Base-by-base conservation (phyloP, 2,113 vertebrate genomes). In the Malurus cyaneus region DNA sequence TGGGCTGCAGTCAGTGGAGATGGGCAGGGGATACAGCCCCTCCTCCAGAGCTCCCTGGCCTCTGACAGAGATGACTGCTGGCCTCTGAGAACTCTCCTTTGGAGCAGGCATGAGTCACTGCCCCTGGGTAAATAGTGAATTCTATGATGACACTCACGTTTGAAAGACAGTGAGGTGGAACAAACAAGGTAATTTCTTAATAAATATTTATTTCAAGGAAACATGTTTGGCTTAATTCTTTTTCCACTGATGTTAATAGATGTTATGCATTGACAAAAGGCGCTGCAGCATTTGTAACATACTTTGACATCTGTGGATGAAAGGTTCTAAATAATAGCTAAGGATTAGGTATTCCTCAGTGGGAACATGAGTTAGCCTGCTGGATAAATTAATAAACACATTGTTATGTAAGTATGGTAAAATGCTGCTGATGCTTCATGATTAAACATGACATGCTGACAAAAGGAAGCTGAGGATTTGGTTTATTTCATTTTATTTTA, bases 331-430 rank as follows among this genome's bases (percentile, higher is more conserved):
- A 88, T 80, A 90, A 88, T 66, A 80, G 62, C 78, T 59, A 66
- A 85, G 87, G 84, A 90, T 89, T 92, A 67, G 70, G 3, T 91
- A 86, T 87, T 94, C 60, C 44, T 92, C 64, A 42, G 18, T 71
- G 64, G 46, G 36, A 96, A 83, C 47, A 64, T 8, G 72, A 96
- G 52, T 69, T 83, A 92, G 44, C 52, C 82, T 6, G 3, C 42
- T 71, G 71, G 79, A 82, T 93, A 94, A 94, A 92, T 92, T 95
- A 93, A 92, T 92, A 90, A 95, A 92, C 76, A 83, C 85, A 57
- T 92, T 88, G 86, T 93, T 95, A 90, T 54, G 23, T 80, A 95
- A 88, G 47, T 88, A 71, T 78, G 46, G 60, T 29, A 90, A 92
- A 93, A 62, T 47, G 57, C 72, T 56, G 66, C 59, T 80, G 52